A percentile compares a stretch with the other conserved stretches of the same genome.
Conservation (phyloP, 2,113 vertebrate species). For the Alectura lathami region DNA sequence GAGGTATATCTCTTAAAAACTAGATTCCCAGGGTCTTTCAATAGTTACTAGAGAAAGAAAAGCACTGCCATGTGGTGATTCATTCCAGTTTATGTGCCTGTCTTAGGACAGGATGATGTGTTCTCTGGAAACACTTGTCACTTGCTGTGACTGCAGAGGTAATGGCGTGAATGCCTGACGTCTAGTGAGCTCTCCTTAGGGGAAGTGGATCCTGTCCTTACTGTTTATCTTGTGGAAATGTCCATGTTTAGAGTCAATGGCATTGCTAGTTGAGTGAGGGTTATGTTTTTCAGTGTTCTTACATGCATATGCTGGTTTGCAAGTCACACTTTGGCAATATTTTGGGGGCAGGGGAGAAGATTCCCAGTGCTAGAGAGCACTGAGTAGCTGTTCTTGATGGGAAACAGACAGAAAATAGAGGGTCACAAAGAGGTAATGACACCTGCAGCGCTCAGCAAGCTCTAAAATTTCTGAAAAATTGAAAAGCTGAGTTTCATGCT, state of each 20-base stretch:
- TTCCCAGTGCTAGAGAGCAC: not conserved
- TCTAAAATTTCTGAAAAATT: not conserved
- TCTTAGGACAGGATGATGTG: not conserved
- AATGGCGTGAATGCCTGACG: not conserved
- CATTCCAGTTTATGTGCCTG: not conserved
- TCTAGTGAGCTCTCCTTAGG: not conserved
- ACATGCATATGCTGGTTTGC: not conserved
- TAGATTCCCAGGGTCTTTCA: not conserved
- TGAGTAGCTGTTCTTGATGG: not conserved
- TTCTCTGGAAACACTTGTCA: not conserved
- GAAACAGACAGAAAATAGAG: not conserved
- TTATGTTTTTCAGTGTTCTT: not conserved
- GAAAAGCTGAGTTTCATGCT: not conserved
- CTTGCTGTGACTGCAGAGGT: not conserved
- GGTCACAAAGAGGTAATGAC: not conserved
- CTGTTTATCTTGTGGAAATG: not conserved
- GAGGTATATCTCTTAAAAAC: not conserved
- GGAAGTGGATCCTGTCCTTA: not conserved
- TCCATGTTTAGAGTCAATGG: not conserved
- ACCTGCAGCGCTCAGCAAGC: not conserved
- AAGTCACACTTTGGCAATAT: accelerated
- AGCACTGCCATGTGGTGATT: not conserved
- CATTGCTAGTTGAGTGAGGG: not conserved
- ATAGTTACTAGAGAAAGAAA: not conserved
- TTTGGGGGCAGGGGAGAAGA: not conserved